A percentile compares a stretch with the other conserved stretches of the same genome.
Conservation (phyloP, 2,888 invertebrate species). For the Polyommatus icarus region DNA sequence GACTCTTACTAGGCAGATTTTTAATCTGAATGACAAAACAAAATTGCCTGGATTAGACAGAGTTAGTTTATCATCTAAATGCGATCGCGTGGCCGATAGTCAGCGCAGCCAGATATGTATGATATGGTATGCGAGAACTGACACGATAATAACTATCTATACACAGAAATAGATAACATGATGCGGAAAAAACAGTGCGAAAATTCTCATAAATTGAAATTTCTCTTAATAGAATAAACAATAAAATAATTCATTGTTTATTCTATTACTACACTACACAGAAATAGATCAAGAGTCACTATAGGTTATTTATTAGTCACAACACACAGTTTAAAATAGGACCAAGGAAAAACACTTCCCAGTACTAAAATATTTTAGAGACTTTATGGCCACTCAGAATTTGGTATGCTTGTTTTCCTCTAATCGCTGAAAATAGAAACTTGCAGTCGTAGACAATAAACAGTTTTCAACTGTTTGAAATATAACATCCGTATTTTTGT, state of each 20-base stretch:
- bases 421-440: background rate
- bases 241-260: too few relatives aligned
- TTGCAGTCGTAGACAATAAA: too few relatives aligned
- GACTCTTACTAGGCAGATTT: too few relatives aligned
- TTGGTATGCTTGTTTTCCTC: background rate
- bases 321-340: too few relatives aligned
- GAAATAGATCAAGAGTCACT: too few relatives aligned
- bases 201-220: background rate
- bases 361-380: background rate
- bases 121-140: background rate
- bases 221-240: too few relatives aligned
- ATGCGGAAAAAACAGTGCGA: background rate
- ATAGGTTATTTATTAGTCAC: too few relatives aligned
- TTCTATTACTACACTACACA: too few relatives aligned
- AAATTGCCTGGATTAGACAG: background rate
- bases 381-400: background rate
- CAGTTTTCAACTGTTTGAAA: background rate
- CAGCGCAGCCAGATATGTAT: background rate
- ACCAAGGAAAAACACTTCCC: too few relatives aligned
- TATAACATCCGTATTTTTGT: background rate
- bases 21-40: background rate
- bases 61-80: background rate
- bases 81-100: background rate
- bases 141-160: background rate
- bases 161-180: background rate